A percentile compares a stretch with the other conserved stretches of the same genome.
These are phyloP conservation scores for Porites lutea DNA, from an alignment of 64 coral and sea anemone genomes.

Conservation along the genomic window DNA sequence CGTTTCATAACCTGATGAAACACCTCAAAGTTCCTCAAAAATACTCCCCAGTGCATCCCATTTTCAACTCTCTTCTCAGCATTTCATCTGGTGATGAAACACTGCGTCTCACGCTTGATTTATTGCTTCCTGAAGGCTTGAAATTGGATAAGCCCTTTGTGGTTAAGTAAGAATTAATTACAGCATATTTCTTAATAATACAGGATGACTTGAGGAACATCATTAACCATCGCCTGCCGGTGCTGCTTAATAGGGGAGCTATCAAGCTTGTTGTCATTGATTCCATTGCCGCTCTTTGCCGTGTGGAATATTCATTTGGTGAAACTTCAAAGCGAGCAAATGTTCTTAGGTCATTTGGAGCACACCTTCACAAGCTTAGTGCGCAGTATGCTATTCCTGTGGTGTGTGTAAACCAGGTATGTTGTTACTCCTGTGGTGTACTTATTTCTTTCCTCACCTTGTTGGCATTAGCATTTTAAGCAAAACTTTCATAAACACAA, in stretches of 20 bases:
- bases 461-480: background rate
- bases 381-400: slow-evolving; percentile 68
- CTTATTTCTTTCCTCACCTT: too few species aligned
- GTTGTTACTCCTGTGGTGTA: background rate
- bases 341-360: slow-evolving; percentile 88
- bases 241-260: slow-evolving; percentile 72
- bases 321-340: slow-evolving; percentile 82
- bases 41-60: too few species aligned
- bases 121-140: too few species aligned
- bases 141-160: too few species aligned
- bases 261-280: slow-evolving; percentile 90
- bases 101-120: too few species aligned
- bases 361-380: slow-evolving; percentile 78
- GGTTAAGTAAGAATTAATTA: too few species aligned
- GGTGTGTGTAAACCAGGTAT: slow-evolving; percentile 96
- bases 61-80: too few species aligned
- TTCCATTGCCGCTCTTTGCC: slow-evolving; percentile 90
- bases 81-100: too few species aligned
- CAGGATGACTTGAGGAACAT: slow-evolving; percentile 90
- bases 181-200: background rate
- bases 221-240: slow-evolving; percentile 73
- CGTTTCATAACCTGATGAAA: too few species aligned
- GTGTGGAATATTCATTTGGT: slow-evolving; percentile 85
- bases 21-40: too few species aligned
- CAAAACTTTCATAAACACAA: too few species aligned